These are phyloP conservation scores for Ceratotherium simum DNA, from an alignment of 2,113 vertebrate species.

Conservation along the genomic window DNA sequence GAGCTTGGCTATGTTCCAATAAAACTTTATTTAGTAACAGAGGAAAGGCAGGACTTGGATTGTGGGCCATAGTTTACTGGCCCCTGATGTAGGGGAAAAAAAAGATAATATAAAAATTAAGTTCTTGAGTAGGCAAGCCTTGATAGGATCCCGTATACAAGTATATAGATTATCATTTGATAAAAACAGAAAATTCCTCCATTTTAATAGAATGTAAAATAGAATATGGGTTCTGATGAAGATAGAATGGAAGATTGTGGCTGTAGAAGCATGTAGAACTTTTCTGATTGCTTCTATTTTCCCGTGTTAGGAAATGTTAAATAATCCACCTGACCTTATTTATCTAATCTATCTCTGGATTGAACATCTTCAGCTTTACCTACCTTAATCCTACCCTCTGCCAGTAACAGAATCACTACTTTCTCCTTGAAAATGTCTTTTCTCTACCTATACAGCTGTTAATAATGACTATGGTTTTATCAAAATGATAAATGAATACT, in stretches of 20 bases:
- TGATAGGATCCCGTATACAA: background rate
- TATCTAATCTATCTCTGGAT: background rate
- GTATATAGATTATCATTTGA: background rate
- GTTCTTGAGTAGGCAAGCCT: background rate
- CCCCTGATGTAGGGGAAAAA: background rate
- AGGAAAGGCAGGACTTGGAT: background rate
- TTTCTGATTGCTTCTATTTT: slow-evolving; percentile 6
- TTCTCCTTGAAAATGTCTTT: slow-evolving; percentile 35
- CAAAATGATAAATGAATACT: slow-evolving; percentile 15
- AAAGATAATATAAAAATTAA: background rate
- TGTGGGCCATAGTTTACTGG: background rate
- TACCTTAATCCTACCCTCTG: background rate
- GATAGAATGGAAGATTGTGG: background rate
- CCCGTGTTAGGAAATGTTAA: slow-evolving; percentile 29
- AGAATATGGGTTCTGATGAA: background rate
- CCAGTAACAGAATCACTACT: slow-evolving; percentile 16
- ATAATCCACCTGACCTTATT: background rate
- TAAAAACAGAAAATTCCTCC: background rate
- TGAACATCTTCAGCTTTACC: background rate
- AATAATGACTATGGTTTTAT: background rate
- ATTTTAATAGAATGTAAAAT: background rate
- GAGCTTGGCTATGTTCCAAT: background rate
- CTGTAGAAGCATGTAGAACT: background rate
- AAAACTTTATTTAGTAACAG: background rate
- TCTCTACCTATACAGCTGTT: background rate